A percentile compares a stretch with the other conserved stretches of the same genome.
Conservation (phyloP, 2,113 vertebrate species). For the Eonycteris spelaea region DNA sequence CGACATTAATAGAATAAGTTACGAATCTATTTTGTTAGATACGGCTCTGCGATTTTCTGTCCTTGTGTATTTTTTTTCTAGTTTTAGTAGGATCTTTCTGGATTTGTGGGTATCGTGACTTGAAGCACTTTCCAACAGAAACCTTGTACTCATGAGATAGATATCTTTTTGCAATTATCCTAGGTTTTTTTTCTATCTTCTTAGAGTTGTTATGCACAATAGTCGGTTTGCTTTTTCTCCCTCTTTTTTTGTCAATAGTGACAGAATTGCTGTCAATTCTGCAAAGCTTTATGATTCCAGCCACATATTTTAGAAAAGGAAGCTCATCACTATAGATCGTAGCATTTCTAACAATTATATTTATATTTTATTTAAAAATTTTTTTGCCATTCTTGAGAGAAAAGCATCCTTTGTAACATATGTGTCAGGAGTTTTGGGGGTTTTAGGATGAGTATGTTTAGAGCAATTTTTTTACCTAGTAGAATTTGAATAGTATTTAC, state of each 20-base stretch:
- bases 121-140: neutral
- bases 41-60: neutral
- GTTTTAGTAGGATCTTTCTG: neutral
- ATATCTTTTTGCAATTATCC: neutral
- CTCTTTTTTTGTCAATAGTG: neutral
- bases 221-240: neutral
- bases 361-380: neutral
- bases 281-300: neutral
- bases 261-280: constrained; percentile 23
- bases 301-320: constrained; percentile 1
- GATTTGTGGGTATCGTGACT: neutral
- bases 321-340: neutral
- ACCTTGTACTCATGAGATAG: neutral
- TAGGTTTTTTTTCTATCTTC: neutral
- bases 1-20: neutral
- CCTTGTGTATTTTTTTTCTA: neutral
- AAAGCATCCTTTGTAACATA: neutral
- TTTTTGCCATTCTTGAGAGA: neutral
- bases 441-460: neutral
- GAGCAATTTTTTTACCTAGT: neutral
- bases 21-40: neutral
- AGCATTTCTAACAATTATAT: constrained; percentile 4
- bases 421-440: neutral
- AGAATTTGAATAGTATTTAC: neutral
- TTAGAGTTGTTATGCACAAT: neutral